These are phyloP conservation scores for Papilio polyxenes DNA, from an alignment of 1,140 invertebrate genomes.

Conservation along the genomic window DNA sequence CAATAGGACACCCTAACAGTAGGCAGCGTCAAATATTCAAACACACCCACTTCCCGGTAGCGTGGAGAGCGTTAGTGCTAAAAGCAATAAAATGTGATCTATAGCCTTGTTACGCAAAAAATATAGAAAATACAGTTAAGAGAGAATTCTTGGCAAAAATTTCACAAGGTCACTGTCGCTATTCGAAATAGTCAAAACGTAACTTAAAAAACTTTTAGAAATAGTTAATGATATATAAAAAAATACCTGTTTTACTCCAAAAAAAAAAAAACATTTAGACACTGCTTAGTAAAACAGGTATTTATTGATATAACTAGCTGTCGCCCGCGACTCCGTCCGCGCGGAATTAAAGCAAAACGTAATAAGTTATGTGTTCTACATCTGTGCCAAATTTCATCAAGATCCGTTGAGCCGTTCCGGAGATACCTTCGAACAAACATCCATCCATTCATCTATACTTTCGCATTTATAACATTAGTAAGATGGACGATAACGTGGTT, in stretches of 20 bases:
- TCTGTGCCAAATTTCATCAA: too few species aligned
- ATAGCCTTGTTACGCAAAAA: slow-evolving; percentile 36
- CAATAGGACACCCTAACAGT: slow-evolving; percentile 22
- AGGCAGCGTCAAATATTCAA: slow-evolving; percentile 28
- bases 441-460: too few species aligned
- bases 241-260: background rate
- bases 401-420: too few species aligned
- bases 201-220: slow-evolving; percentile 13
- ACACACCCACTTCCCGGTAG: slow-evolving; percentile 38
- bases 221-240: slow-evolving; percentile 18
- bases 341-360: too few species aligned
- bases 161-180: slow-evolving; percentile 17
- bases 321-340: too few species aligned
- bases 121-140: slow-evolving; percentile 31
- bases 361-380: too few species aligned
- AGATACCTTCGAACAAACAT: too few species aligned
- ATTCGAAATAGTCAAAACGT: slow-evolving; percentile 8
- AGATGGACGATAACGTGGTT: too few species aligned
- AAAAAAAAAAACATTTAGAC: too few species aligned
- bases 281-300: too few species aligned
- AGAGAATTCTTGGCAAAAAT: slow-evolving; percentile 38
- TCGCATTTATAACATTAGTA: too few species aligned
- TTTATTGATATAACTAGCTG: too few species aligned
- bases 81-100: slow-evolving; percentile 39
- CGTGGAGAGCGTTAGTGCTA: slow-evolving; percentile 35